Percentiles rank a stretch among this genome's conserved stretches.
phyloP scores from a whole-genome alignment of 2,113 vertebrate species.

The Phaethon lepturus region DNA sequence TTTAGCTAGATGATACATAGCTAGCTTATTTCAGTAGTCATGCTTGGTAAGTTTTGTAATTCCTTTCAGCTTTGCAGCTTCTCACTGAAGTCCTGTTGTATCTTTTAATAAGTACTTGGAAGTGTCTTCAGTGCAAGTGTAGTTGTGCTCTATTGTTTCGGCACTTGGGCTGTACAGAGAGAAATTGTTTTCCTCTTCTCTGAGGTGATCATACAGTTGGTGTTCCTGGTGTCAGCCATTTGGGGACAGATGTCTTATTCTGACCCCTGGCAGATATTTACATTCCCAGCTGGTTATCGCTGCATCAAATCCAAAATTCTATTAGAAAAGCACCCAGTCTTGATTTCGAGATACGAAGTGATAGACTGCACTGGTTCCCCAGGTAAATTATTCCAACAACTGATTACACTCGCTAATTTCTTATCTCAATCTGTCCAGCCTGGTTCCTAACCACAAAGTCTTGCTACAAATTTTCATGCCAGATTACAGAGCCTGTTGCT shows the following conservation, averaged over 20 bases:
- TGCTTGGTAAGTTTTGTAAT: neutral
- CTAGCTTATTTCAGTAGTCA: constrained; percentile 14
- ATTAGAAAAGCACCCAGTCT: neutral
- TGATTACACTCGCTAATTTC: constrained; percentile 22
- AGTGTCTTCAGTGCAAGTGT: neutral
- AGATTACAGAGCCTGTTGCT: neutral
- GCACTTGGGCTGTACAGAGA: neutral
- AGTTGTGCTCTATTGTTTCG: neutral
- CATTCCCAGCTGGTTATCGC: neutral
- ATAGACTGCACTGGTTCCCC: constrained; percentile 17
- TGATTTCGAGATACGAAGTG: constrained; percentile 12
- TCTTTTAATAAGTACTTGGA: neutral
- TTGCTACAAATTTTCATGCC: neutral
- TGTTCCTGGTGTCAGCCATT: neutral
- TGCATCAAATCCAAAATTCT: neutral
- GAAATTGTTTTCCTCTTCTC: neutral
- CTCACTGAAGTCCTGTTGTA: neutral
- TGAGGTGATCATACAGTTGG: neutral
- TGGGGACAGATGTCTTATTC: neutral
- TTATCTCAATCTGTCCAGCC: constrained; percentile 23
- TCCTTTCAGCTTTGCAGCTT: neutral
- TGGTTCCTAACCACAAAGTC: constrained; percentile 1
- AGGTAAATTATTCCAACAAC: constrained; percentile 1
- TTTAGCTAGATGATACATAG: neutral
- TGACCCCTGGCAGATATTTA: constrained; percentile 15